A percentile compares a stretch with the other conserved stretches of the same genome.
These are phyloP conservation scores for Acanthoscelides obtectus DNA, from an alignment of 2,888 invertebrate genomes.

Conservation along the genomic window DNA sequence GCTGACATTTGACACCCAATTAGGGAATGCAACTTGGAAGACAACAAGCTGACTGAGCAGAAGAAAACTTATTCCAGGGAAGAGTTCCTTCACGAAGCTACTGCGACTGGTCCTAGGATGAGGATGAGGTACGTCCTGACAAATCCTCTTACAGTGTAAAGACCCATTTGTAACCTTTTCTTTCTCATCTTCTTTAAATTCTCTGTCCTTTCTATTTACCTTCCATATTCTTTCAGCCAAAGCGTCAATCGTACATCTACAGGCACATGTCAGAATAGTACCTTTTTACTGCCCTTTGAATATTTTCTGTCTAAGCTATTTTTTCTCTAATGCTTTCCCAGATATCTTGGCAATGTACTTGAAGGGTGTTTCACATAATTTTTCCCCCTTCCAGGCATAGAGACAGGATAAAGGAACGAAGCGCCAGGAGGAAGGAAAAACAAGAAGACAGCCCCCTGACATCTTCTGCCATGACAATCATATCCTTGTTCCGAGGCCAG, in stretches of 20 bases:
- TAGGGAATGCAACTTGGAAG: constrained; percentile 28
- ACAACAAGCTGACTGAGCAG: constrained; percentile 28
- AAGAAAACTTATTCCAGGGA: constrained; percentile 68
- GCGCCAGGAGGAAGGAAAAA: constrained; percentile 49
- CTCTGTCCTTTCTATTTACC: too few species aligned
- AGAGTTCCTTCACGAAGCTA: constrained; percentile 68
- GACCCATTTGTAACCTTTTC: too few species aligned
- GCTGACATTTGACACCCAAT: constrained; percentile 33
- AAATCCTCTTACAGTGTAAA: too few species aligned
- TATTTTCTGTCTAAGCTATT: too few species aligned
- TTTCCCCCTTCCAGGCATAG: constrained; percentile 38
- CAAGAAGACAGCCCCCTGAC: constrained; percentile 45
- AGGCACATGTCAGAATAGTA: too few species aligned
- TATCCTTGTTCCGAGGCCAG: constrained; percentile 49
- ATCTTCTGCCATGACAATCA: constrained; percentile 54
- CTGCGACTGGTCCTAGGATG: constrained; percentile 62
- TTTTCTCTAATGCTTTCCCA: too few species aligned
- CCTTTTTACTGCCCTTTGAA: too few species aligned
- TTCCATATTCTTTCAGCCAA: too few species aligned
- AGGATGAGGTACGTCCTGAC: constrained; percentile 42
- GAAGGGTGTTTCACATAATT: not conserved
- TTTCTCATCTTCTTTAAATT: too few species aligned
- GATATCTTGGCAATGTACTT: too few species aligned
- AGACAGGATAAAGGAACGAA: constrained; percentile 44
- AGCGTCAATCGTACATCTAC: too few species aligned